These are phyloP conservation scores for Helicoverpa assulta DNA, from an alignment of 2,888 invertebrate species.

Conservation along the genomic window DNA sequence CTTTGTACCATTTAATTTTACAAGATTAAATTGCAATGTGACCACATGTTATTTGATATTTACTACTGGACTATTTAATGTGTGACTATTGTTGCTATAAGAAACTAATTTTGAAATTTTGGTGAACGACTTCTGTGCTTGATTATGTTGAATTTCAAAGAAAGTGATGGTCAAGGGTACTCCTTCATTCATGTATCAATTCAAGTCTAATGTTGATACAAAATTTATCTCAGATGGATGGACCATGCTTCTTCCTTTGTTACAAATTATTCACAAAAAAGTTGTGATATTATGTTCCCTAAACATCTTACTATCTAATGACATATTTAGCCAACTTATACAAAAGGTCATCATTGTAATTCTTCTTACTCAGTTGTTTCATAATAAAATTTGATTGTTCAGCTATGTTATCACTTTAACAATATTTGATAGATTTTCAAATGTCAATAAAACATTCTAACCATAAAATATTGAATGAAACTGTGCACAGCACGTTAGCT, in stretches of 20 bases:
- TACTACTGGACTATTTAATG: conserved; percentile 28
- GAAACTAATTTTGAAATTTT: conserved; percentile 35
- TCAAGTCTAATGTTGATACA: background rate
- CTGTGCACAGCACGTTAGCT: conserved; percentile 49
- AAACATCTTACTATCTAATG: conserved; percentile 17
- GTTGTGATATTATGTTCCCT: conserved; percentile 6
- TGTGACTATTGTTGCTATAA: conserved; percentile 19
- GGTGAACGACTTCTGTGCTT: background rate
- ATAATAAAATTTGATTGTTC: conserved; percentile 18
- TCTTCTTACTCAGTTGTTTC: conserved; percentile 31
- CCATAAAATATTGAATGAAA: conserved; percentile 54
- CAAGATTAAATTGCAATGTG: conserved; percentile 13
- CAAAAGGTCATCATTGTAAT: conserved; percentile 31
- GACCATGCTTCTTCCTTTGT: background rate
- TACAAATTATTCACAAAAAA: conserved; percentile 3
- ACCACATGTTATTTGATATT: conserved; percentile 32
- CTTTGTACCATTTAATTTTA: background rate
- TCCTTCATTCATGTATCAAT: background rate
- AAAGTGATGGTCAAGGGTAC: background rate
- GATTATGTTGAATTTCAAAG: background rate
- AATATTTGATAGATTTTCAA: conserved; percentile 17
- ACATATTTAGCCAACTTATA: conserved; percentile 29
- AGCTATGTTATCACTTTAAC: background rate
- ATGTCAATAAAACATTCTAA: conserved; percentile 56
- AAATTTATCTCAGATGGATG: background rate